Percentiles rank a stretch among this genome's conserved stretches.
These are phyloP conservation scores for Metacarcinus magister DNA, from an alignment of 2,888 invertebrate species.

Conservation along the genomic window DNA sequence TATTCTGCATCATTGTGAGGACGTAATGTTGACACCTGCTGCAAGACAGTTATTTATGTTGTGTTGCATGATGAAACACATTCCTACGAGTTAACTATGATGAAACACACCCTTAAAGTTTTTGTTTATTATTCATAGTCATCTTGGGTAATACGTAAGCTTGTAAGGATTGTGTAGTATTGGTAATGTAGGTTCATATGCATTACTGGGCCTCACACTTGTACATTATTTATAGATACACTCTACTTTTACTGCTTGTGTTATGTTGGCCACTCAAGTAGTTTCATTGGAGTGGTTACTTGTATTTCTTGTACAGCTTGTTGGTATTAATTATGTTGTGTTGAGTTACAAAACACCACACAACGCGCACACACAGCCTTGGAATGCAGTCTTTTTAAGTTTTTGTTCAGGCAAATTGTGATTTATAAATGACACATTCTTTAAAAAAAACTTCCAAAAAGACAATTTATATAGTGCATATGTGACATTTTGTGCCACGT, in stretches of 20 bases:
- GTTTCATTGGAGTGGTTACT: background rate
- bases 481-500: too few relatives aligned
- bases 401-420: too few relatives aligned
- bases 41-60: background rate
- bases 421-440: too few relatives aligned
- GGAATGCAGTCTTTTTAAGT: too few relatives aligned
- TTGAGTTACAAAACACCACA: background rate
- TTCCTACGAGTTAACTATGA: background rate
- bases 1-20: background rate
- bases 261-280: background rate
- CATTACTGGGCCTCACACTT: background rate
- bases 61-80: background rate
- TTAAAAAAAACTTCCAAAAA: too few relatives aligned
- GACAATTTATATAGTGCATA: too few relatives aligned
- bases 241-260: background rate
- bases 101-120: background rate
- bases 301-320: background rate
- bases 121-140: background rate
- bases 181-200: background rate
- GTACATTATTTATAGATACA: background rate
- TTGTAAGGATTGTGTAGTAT: background rate
- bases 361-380: background rate
- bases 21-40: background rate
- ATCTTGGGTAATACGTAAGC: background rate
- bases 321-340: background rate